These are phyloP conservation scores for Spinibarbus caldwelli DNA, from an alignment of 2,797 vertebrate species.

Conservation along the genomic window DNA sequence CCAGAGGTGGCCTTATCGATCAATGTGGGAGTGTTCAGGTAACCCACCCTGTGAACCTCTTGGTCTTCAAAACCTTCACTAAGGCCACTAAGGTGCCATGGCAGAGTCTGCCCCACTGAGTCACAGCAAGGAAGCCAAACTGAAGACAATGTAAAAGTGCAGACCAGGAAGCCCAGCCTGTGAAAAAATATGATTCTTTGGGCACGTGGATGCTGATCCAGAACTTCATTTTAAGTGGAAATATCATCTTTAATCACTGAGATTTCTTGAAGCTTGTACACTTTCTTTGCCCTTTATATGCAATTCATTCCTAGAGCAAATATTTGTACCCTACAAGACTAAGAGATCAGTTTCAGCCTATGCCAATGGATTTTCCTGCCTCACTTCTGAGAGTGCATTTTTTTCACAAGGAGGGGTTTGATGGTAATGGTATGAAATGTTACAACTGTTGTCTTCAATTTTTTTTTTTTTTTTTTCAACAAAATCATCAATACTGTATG, in stretches of 20 bases:
- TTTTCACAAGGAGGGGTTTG: not conserved
- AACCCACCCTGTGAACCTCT: constrained; percentile 3
- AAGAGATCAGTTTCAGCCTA: not conserved
- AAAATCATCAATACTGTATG: constrained; percentile 31
- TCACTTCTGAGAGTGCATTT: not conserved
- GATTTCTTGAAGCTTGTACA: not conserved
- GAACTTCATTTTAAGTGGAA: not conserved
- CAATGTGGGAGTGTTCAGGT: constrained; percentile 79
- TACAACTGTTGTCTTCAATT: not conserved
- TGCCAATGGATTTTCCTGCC: not conserved
- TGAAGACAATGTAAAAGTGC: not conserved
- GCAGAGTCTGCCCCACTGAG: not conserved
- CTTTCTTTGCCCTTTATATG: constrained; percentile 1
- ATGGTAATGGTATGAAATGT: not conserved
- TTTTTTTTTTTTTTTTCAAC: not conserved
- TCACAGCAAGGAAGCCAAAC: not conserved
- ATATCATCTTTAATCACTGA: not conserved
- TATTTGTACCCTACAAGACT: not conserved
- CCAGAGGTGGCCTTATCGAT: constrained; percentile 83
- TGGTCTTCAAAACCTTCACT: not conserved
- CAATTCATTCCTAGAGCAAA: not conserved
- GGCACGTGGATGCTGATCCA: not conserved
- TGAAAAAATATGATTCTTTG: not conserved
- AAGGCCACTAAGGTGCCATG: not conserved
- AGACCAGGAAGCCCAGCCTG: not conserved